Evolutionary conservation across 2,888 invertebrate genomes (phyloP).

Genomic region (Clostera curtula): DNA sequence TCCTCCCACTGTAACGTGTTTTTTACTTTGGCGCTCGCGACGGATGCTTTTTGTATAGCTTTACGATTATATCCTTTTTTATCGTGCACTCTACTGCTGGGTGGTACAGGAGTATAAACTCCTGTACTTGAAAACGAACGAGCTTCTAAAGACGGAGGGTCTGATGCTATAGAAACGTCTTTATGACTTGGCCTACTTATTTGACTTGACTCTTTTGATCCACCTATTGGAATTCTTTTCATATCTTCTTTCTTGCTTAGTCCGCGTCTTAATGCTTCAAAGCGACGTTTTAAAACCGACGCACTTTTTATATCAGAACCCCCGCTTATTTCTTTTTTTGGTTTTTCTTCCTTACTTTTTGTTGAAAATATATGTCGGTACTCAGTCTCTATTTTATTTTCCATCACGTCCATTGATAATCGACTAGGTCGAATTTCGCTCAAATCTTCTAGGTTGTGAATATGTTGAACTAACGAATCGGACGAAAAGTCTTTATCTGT

Average conservation of each 20-base stretch:
- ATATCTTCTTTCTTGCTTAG: slow-evolving; percentile 38
- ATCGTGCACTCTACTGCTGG: slow-evolving; percentile 6
- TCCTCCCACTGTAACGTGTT: slow-evolving; percentile 22
- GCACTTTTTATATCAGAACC: slow-evolving; percentile 35
- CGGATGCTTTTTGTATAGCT: slow-evolving; percentile 14
- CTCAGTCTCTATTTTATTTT: slow-evolving; percentile 52
- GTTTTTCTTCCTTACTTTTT: slow-evolving; percentile 30
- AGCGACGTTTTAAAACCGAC: slow-evolving; percentile 41
- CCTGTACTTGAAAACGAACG: slow-evolving; percentile 41
- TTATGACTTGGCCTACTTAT: slow-evolving; percentile 28
- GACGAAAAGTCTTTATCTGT: slow-evolving; percentile 37
- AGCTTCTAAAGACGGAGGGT: slow-evolving; percentile 50
- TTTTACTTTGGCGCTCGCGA: slow-evolving; percentile 16
- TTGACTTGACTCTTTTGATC: slow-evolving; percentile 23
- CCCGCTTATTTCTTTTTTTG: slow-evolving; percentile 19
- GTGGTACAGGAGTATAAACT: slow-evolving; percentile 26
- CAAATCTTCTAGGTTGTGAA: slow-evolving; percentile 48
- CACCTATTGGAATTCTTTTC: slow-evolving; percentile 22
- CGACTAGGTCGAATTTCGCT: slow-evolving; percentile 33
- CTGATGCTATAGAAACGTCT: slow-evolving; percentile 51
- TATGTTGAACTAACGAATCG: slow-evolving; percentile 49
- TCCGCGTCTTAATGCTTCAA: slow-evolving; percentile 45
- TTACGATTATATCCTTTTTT: slow-evolving; percentile 15
- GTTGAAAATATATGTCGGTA: slow-evolving; percentile 44
- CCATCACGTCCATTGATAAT: slow-evolving; percentile 36